Base-by-base conservation (phyloP, 1,140 invertebrate species). In the Apis dorsata region DNA sequence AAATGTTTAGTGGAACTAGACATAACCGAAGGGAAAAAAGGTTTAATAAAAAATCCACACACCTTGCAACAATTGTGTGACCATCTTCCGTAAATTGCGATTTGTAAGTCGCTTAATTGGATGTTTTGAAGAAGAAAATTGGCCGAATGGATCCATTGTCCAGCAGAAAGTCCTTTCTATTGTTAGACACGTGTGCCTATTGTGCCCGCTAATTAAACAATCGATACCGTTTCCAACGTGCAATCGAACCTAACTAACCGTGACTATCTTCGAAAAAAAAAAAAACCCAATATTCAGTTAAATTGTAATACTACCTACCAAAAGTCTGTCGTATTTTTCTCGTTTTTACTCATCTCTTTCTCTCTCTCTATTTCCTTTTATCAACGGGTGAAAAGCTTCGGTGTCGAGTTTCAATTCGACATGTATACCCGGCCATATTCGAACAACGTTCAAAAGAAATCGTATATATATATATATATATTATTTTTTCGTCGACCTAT, bases 51-150 rank as follows among this genome's bases (percentile, higher is more conserved):
- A 76, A 84, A 81, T 81, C 65, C 55, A 4, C 21, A 55, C 55
- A 10, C 51, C 34, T 34, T 34, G 34, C 34, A 4, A 34, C 34
- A 34, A 34, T 51, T 34, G 68, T n/a, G 44, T 19, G 69, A 60
- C 34, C 10, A 12, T 55, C 10, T 57, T 2, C 17, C 12, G 51
- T 49, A 70, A 76, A 76, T 86, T 51, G 66, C 63, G 72, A 86
- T 80, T 76, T 63, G 69, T 65, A 60, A 60, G 57, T 44, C 34
- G 19, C 63, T 49, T 86, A 86, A 86, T 87, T 87, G 76, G 78
- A 87, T 66, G 66, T 86, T 80, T 86, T 79, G 60, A 62, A 60
- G n/a, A 19, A 5, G 59, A 49, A 78, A 68, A 78, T 86, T 77
- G 70, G 49, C 49, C 19, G 21, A 5, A 44, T 21, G 57, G 24